Evolutionary conservation across 1,140 invertebrate genomes (phyloP).

Genomic region (Drosophila bipectinata): DNA sequence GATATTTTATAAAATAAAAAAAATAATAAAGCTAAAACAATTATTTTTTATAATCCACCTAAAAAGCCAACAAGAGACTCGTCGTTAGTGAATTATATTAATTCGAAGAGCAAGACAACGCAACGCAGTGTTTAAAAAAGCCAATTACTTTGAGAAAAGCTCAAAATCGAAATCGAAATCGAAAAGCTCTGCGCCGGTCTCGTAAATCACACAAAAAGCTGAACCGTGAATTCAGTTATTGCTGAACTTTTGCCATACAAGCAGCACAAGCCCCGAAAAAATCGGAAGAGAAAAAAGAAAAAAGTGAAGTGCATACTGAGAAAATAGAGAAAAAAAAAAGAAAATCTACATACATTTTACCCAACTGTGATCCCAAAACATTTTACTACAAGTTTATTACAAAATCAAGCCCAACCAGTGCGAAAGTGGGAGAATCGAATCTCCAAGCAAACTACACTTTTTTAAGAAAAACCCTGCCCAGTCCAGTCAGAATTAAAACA

Average conservation of each 20-base stretch:
- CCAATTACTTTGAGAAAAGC: constrained; percentile 38
- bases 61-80: constrained; percentile 48
- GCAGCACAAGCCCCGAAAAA: constrained; percentile 30
- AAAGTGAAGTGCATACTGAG: constrained; percentile 44
- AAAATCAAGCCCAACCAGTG: constrained; percentile 17
- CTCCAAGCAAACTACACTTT: constrained; percentile 25
- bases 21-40: constrained; percentile 30
- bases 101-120: constrained; percentile 45
- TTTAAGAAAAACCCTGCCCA: constrained; percentile 3
- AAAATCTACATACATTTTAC: constrained; percentile 22
- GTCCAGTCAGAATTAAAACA: constrained; percentile 23
- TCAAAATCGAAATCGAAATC: constrained; percentile 16
- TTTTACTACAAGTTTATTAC: background rate
- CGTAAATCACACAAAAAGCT: constrained; percentile 67
- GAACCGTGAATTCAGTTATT: constrained; percentile 70
- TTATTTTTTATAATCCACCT: constrained; percentile 34
- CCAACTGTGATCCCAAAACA: constrained; percentile 40
- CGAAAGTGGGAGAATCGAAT: constrained; percentile 20
- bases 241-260: constrained; percentile 77
- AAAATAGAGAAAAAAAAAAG: too few relatives aligned
- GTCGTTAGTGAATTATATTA: constrained; percentile 64
- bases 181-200: constrained; percentile 79
- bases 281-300: constrained; percentile 10
- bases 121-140: constrained; percentile 20
- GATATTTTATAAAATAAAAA: constrained; percentile 19